Evolutionary conservation across 1,140 invertebrate genomes (phyloP), one percentile per base, ranked within the genome.

Genomic region (Drosophila tropicalis): DNA sequence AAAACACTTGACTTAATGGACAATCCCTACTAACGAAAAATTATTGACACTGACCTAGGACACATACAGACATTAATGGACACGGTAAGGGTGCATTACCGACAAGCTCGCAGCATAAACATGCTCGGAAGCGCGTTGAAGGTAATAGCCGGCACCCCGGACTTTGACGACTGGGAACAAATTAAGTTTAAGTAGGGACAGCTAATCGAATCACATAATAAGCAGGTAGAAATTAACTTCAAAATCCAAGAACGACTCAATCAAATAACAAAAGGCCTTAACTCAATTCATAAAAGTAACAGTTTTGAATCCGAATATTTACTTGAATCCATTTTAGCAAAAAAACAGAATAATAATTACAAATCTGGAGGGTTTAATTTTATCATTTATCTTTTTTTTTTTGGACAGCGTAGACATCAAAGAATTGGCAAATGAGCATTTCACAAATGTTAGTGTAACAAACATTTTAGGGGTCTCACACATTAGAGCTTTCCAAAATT

Each of bases 121-220:
- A 40, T 69, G 36, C 34, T 69, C 40, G 67, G 60, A 29, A 69
- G 36, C 40, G 58, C 60, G n/a, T 32, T 51, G 12, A 63, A 54
- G 34, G n/a, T n/a, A n/a, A n/a, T n/a, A n/a, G n/a, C n/a, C n/a
- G n/a, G n/a, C n/a, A n/a, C n/a, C n/a, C n/a, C n/a, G 56, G 29
- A 61, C 56, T 67, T 67, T 36, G 47, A 62, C 36, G 64, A 72
- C 51, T 67, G 58, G 57, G 58, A 72, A 22, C 47, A 71, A 7
- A 36, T 67, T 22, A 67, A 67, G 17, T 62, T 72, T 5, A 67
- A 44, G 22, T 60, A 72, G 10, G 17, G 25, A 22, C 47, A 71
- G 19, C 25, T 72, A 40, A 62, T 62, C 44, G 58, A 72, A 47
- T 62, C 58, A 13, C 40, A 62, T 36, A 67, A 57, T 36, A 72